Evolutionary conservation across 2,888 invertebrate genomes (phyloP), one percentile per base, ranked within the genome.

Genomic region (Drosophila planitibia): DNA sequence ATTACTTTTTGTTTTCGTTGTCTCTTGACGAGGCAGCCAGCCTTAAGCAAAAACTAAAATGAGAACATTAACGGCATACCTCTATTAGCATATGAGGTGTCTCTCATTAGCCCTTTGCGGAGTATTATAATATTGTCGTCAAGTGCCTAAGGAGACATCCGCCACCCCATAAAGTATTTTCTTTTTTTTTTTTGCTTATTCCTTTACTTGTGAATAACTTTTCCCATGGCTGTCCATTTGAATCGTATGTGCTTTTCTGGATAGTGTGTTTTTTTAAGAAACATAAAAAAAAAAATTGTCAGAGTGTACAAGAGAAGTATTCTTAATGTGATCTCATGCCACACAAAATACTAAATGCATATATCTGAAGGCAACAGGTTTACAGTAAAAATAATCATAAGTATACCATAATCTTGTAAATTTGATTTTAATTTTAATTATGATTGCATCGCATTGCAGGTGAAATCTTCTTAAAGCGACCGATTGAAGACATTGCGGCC

Each of bases 401-500:
- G 10, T 51, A 19, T 19, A 5, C 51, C 51, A 19, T 28, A 54
- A 54, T 22, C 35, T 37, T 49, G 25, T 16, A 16, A 49, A n/a
- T 28, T 22, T n/a, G 7, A 37, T 41, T 60, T 58, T 19, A 58
- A 58, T 65, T 51, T 41, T 5, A 35, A 58, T 47, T 7, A 22
- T 10, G 51, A 54, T 41, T 53, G 22, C 25, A 30, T 51, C 14
- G 33, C 35, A 22, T 93, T 94, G 52, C 92, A 96, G 96, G 96
- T 70, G 96, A 96, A 94, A 95, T 97, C 75, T 95, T 94, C 78
- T 92, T 96, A 78, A 94, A 96, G 79, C 95, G 96, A 80, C 96
- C 97, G 1, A 94, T 98, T 37, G 96, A 96, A 81, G 97, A 97
- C 90, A 95, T 98, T 80, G 95, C 96, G 64, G 95, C 96, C 65